A percentile compares a stretch with the other conserved stretches of the same genome.
These are phyloP conservation scores for Xylota segnis DNA, from an alignment of 2,888 invertebrate species.

Conservation along the genomic window DNA sequence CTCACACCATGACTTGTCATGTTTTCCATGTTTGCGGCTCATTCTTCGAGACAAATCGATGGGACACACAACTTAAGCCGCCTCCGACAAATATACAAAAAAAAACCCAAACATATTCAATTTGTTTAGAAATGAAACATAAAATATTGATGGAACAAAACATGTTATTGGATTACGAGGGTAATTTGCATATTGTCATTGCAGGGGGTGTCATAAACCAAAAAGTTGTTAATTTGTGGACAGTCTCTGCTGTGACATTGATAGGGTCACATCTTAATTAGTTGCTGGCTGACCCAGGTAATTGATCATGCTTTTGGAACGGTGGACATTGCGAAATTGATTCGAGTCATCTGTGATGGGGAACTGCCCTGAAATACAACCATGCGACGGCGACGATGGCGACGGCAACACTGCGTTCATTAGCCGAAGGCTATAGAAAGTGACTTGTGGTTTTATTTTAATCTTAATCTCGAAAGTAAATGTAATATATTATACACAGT, in stretches of 20 bases:
- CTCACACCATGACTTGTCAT: slow-evolving; percentile 1
- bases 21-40: not conserved
- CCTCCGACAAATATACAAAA: slow-evolving; percentile 7
- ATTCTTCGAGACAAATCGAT: not conserved
- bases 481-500: slow-evolving; percentile 5
- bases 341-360: slow-evolving; percentile 1
- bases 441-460: slow-evolving; percentile 19
- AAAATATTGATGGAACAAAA: slow-evolving; percentile 28
- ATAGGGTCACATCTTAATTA: slow-evolving; percentile 54
- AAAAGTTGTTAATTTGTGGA: slow-evolving; percentile 45
- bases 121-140: slow-evolving; percentile 26
- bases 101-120: not conserved
- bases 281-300: slow-evolving; percentile 26
- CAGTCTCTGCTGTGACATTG: slow-evolving; percentile 32
- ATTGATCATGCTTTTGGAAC: slow-evolving; percentile 37
- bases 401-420: slow-evolving; percentile 11
- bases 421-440: slow-evolving; percentile 40
- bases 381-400: too few species aligned
- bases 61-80: slow-evolving; percentile 6
- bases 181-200: slow-evolving; percentile 43
- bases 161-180: slow-evolving; percentile 23
- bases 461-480: slow-evolving; percentile 31
- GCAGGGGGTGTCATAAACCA: slow-evolving; percentile 49
- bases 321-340: slow-evolving; percentile 33
- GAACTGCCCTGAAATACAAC: not conserved